Conservation (phyloP, 2,113 vertebrate species). For the Campylomormyrus tamandua region DNA sequence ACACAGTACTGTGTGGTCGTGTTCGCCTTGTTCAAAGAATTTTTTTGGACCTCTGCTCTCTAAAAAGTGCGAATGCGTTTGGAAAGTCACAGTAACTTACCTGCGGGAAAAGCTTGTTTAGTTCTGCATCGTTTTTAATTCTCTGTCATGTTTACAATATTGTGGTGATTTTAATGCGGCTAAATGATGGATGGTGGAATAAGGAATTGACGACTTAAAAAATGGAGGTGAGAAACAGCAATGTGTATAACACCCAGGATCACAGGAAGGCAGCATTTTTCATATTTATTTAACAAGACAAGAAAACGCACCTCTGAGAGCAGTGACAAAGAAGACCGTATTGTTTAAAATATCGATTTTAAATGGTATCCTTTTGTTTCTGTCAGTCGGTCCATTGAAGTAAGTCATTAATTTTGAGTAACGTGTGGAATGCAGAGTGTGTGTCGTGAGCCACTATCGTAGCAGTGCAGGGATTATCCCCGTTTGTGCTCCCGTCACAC, state of each 20-base stretch:
- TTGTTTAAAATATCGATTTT: neutral
- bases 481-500: neutral
- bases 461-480: neutral
- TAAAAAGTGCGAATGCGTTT: neutral
- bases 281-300: neutral
- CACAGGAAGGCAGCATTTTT: neutral
- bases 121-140: neutral
- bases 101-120: neutral
- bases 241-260: neutral
- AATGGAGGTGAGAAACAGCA: neutral
- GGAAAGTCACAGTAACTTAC: neutral
- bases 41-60: neutral
- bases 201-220: neutral
- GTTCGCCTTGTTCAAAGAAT: neutral
- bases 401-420: slow-evolving; percentile 7
- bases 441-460: neutral
- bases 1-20: neutral
- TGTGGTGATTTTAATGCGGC: neutral
- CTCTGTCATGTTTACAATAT: neutral
- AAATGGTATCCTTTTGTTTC: neutral
- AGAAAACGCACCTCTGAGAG: neutral
- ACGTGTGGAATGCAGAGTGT: neutral
- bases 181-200: neutral
- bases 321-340: neutral
- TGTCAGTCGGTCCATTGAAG: neutral